Evolutionary conservation across 92 coral and sea anemone genomes (phyloP).

Genomic region (Virgularia gustaviana): DNA sequence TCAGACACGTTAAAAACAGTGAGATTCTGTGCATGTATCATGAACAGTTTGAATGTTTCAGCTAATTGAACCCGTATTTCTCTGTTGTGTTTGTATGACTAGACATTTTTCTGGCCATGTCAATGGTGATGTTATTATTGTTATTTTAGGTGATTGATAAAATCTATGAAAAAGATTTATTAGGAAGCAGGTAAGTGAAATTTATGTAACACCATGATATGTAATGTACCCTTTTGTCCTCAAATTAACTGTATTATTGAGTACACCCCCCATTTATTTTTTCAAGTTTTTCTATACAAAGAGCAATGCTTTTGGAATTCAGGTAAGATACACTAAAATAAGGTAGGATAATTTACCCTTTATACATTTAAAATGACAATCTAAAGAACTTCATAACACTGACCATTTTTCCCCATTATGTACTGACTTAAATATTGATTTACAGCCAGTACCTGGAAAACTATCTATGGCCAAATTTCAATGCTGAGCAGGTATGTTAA

Average conservation of each 20-base stretch:
- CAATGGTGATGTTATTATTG: no score
- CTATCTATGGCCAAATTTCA: constrained; percentile 88
- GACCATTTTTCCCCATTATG: not conserved
- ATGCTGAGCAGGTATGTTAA: constrained; percentile 63
- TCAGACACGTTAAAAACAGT: no score
- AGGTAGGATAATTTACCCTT: no score
- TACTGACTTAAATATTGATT: not conserved
- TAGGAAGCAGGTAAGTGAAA: constrained; percentile 79
- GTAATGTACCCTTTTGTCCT: no score
- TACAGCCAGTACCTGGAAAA: constrained; percentile 86
- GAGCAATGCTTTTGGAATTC: constrained; percentile 90
- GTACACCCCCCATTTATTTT: not conserved
- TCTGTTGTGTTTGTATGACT: not conserved
- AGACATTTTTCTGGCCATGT: not conserved
- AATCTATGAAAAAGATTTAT: constrained; percentile 74
- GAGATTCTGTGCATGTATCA: no score
- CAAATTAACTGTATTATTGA: not conserved
- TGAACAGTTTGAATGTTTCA: no score
- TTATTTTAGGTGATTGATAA: constrained; percentile 68
- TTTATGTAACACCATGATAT: no score
- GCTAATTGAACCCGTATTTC: no score
- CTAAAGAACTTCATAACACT: no score
- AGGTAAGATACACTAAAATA: no score
- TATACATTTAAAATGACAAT: no score
- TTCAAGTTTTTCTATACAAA: constrained; percentile 77